These are phyloP conservation scores for Trachymyrmex septentrionalis DNA, from an alignment of 1,140 invertebrate genomes.

Conservation along the genomic window DNA sequence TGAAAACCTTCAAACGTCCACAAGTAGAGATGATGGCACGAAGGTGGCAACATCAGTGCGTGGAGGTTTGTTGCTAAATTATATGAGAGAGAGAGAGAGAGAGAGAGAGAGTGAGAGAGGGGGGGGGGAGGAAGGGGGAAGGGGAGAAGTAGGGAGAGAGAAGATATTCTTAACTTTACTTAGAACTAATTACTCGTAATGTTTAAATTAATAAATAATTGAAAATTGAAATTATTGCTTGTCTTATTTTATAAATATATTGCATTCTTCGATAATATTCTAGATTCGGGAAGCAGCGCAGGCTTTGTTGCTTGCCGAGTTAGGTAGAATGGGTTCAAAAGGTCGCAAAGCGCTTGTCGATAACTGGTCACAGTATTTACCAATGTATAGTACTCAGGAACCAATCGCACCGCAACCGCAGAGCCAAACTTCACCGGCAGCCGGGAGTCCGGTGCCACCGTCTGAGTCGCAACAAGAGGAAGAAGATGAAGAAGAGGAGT, in stretches of 20 bases:
- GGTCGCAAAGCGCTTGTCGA: slow-evolving; percentile 97
- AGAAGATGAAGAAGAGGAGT: slow-evolving; percentile 94
- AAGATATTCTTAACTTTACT: not conserved
- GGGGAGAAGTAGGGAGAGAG: too few relatives aligned
- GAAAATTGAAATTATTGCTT: slow-evolving; percentile 9
- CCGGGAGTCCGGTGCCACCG: slow-evolving; percentile 81
- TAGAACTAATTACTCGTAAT: not conserved
- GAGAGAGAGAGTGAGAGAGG: too few relatives aligned
- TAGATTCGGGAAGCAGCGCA: slow-evolving; percentile 97
- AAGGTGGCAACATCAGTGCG: slow-evolving; percentile 99
- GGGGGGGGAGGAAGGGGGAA: too few relatives aligned
- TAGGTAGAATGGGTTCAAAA: slow-evolving; percentile 95
- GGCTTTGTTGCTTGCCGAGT: slow-evolving; percentile 96
- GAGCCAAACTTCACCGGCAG: slow-evolving; percentile 82
- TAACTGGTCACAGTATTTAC: slow-evolving; percentile 97
- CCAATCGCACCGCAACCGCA: slow-evolving; percentile 85
- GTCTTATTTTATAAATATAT: not conserved
- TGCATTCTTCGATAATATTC: not conserved
- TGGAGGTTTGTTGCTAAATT: slow-evolving; percentile 90
- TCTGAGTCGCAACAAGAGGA: slow-evolving; percentile 90
- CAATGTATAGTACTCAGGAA: slow-evolving; percentile 91
- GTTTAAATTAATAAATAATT: not conserved
- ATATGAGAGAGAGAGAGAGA: too few relatives aligned
- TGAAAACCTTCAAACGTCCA: slow-evolving; percentile 95
- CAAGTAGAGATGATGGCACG: slow-evolving; percentile 99